phyloP scores from a whole-genome alignment of 2,113 vertebrate genomes.

The Apodemus speciosus region DNA sequence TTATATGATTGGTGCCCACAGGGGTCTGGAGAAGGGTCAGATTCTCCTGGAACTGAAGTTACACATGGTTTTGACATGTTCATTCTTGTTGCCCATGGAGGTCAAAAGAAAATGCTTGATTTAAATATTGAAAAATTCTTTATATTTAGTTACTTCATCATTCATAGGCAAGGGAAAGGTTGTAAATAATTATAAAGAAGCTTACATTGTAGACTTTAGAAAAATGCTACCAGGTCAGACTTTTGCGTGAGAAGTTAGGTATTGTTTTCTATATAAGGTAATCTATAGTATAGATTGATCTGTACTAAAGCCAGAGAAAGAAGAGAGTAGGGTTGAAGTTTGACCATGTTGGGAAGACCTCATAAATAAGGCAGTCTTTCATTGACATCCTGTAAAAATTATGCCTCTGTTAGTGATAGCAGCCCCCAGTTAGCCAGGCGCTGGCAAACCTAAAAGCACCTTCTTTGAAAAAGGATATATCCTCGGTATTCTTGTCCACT shows the following conservation, averaged over 20 bases:
- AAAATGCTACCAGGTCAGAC: background rate
- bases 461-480: background rate
- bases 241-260: slow-evolving; percentile 2
- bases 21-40: background rate
- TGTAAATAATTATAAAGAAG: background rate
- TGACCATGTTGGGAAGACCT: background rate
- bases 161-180: background rate
- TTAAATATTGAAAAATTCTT: background rate
- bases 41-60: no score
- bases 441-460: slow-evolving; percentile 3
- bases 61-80: background rate
- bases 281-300: background rate
- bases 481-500: background rate
- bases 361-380: background rate
- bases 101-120: background rate
- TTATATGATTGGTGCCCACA: background rate
- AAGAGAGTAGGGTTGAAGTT: slow-evolving; percentile 13
- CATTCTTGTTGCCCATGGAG: background rate
- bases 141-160: background rate
- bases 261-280: background rate
- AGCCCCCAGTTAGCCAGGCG: background rate
- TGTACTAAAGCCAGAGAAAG: background rate
- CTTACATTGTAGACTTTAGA: background rate
- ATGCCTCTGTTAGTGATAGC: background rate
- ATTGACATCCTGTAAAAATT: background rate